Conservation (phyloP, 2,888 invertebrate genomes). For the Drosophila antonietae region DNA sequence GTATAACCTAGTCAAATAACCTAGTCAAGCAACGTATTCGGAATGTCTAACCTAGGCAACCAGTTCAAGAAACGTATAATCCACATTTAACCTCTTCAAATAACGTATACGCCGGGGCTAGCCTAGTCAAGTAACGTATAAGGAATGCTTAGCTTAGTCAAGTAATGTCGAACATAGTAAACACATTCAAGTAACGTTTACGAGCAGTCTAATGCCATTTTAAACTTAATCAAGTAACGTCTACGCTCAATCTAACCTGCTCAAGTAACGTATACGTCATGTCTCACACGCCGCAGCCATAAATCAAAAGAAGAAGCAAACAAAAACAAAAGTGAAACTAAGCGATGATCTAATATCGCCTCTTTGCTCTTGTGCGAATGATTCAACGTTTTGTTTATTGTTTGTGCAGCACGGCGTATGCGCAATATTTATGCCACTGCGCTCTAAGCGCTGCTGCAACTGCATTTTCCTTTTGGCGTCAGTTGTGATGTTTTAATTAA, state of each 20-base stretch:
- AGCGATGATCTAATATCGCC: slow-evolving; percentile 41
- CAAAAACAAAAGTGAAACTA: slow-evolving; percentile 8
- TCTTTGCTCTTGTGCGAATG: slow-evolving; percentile 4
- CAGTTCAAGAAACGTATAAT: too few species aligned
- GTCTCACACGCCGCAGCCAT: slow-evolving; percentile 6
- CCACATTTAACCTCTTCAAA: neutral
- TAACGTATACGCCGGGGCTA: slow-evolving; percentile 55
- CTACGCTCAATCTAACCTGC: slow-evolving; percentile 36
- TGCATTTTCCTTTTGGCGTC: slow-evolving; percentile 36
- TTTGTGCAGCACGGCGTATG: slow-evolving; percentile 44
- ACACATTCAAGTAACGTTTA: neutral
- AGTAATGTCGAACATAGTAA: too few species aligned
- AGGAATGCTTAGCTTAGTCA: slow-evolving; percentile 29
- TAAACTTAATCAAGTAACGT: slow-evolving; percentile 2
- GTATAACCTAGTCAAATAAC: too few species aligned
- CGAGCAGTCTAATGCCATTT: neutral
- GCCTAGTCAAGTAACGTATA: slow-evolving; percentile 30
- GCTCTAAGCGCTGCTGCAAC: slow-evolving; percentile 33
- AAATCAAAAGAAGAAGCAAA: neutral
- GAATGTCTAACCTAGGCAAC: too few species aligned
- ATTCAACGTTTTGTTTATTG: slow-evolving; percentile 43
- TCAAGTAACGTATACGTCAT: slow-evolving; percentile 12
- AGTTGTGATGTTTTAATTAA: slow-evolving; percentile 55
- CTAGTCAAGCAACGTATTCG: too few species aligned
- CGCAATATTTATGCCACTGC: slow-evolving; percentile 31